Base-by-base conservation (phyloP, 2,113 vertebrate genomes). In the Hyperopisus bebe region DNA sequence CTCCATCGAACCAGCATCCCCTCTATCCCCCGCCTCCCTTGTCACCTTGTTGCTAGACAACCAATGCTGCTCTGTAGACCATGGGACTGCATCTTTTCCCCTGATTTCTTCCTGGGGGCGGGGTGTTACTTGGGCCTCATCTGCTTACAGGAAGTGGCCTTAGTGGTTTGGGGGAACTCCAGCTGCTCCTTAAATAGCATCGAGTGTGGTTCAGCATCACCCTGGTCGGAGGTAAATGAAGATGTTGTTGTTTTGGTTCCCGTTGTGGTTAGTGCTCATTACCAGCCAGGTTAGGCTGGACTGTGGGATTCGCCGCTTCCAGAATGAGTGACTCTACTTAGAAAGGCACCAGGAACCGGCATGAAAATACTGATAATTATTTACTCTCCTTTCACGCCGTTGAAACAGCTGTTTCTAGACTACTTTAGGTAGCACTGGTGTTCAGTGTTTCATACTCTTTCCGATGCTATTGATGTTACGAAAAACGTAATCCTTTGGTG, bases 11-110 rank as follows among this genome's bases (percentile, higher is more conserved):
- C 48, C 35, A 39, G 27, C 48, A 70, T 19, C 31, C 88, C 77
- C 35, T 7, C 46, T 24, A 44, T 84, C 21, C 44, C 82, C 21
- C 21, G 35, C 74, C 66, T 77, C 66, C 46, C 62, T 31, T 50
- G 35, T 82, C 21, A 82, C 88, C 46, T 82, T 82, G 88, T 89
- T 89, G 88, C 88, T 89, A 89, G 88, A 89, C 88, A 83, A 89
- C 88, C 46, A 48, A n/a, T 53, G 17, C 88, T 77, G 66, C 74
- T 53, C 27, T 5, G 31, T 27, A 87, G 19, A 42, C 31, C 47
- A 55, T 74, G 42, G 86, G 51, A 46, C 55, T 48, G 53, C 10
- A n/a, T 66, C 82, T 47, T 27, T 87, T 87, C 27, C 50, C 48
- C 50, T 21, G 86, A 58, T 53, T 53, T 48, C 31, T 53, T 35